phyloP scores from a whole-genome alignment of 2,113 vertebrate genomes.

The Ictidomys tridecemlineatus region DNA sequence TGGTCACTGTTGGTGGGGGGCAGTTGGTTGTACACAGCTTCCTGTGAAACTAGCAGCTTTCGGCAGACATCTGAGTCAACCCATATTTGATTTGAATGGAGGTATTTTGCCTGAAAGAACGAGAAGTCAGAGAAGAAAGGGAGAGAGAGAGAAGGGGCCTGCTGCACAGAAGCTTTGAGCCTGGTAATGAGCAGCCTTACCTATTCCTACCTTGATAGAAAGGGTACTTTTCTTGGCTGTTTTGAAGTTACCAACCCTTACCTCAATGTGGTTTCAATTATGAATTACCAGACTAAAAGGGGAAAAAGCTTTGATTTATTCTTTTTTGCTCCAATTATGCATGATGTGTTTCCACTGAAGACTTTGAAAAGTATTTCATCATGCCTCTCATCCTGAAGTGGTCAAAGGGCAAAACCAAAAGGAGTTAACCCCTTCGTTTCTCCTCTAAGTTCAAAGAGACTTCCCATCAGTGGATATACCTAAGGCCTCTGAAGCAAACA shows the following conservation, averaged over 20 bases:
- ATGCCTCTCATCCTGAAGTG: constrained; percentile 90
- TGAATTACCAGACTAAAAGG: constrained; percentile 89
- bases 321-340: constrained; percentile 93
- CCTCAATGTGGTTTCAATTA: constrained; percentile 97
- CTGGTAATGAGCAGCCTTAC: constrained; percentile 67
- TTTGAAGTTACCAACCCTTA: constrained; percentile 85
- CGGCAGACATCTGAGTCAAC: constrained; percentile 43
- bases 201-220: constrained; percentile 69
- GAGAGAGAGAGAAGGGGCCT: not conserved
- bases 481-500: constrained; percentile 11
- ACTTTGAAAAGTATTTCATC: constrained; percentile 93
- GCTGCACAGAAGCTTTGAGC: constrained; percentile 60
- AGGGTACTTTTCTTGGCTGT: constrained; percentile 78
- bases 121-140: constrained; percentile 62
- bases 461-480: not conserved
- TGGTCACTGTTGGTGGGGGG: not conserved
- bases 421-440: constrained; percentile 87
- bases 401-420: constrained; percentile 89
- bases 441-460: constrained; percentile 55
- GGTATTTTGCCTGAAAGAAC: constrained; percentile 27
- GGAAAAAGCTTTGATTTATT: constrained; percentile 93
- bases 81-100: constrained; percentile 21
- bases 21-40: not conserved
- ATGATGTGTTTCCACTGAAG: constrained; percentile 92
- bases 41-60: constrained; percentile 42